phyloP scores from a whole-genome alignment of 2,113 vertebrate genomes.

The Gambusia holbrooki region DNA sequence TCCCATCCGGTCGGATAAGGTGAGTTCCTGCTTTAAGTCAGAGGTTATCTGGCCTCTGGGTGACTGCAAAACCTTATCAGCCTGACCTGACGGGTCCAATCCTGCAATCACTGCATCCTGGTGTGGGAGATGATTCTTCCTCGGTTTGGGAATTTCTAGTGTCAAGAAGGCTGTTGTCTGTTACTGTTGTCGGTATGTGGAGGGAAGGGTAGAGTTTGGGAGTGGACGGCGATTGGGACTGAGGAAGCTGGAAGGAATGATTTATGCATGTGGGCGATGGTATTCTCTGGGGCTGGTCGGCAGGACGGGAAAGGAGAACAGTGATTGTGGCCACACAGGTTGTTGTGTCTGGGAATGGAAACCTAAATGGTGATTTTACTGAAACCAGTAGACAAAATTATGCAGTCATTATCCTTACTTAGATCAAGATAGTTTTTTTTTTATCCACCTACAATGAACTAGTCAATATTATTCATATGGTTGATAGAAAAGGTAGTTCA shows the following conservation, averaged over 20 bases:
- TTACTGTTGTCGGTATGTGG: conserved; percentile 61
- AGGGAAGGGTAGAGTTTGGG: conserved; percentile 42
- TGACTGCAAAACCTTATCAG: conserved; percentile 37
- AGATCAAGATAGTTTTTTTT: too few relatives aligned
- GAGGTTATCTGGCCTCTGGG: conserved; percentile 60
- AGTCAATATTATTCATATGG: neutral
- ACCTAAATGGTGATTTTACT: neutral
- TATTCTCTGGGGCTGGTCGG: conserved; percentile 3
- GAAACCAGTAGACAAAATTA: neutral
- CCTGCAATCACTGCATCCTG: conserved; percentile 35
- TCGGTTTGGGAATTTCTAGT: conserved; percentile 43
- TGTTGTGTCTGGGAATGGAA: too few relatives aligned
- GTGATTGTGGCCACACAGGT: neutral
- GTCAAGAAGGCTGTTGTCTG: conserved; percentile 45
- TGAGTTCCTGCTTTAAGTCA: conserved; percentile 30
- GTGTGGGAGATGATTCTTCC: conserved; percentile 34
- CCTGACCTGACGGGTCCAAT: conserved; percentile 44
- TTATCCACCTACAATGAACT: neutral
- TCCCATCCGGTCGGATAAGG: conserved; percentile 19
- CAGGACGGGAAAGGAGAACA: conserved; percentile 6
- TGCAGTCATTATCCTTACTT: neutral
- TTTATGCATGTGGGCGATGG: conserved; percentile 22
- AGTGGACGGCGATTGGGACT: conserved; percentile 37
- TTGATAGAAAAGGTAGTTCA: neutral
- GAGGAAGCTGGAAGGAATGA: conserved; percentile 27